Evolutionary conservation across 2,797 vertebrate genomes (phyloP), one percentile per base, ranked within the genome.

Genomic region (Hippocampus kuda): DNA sequence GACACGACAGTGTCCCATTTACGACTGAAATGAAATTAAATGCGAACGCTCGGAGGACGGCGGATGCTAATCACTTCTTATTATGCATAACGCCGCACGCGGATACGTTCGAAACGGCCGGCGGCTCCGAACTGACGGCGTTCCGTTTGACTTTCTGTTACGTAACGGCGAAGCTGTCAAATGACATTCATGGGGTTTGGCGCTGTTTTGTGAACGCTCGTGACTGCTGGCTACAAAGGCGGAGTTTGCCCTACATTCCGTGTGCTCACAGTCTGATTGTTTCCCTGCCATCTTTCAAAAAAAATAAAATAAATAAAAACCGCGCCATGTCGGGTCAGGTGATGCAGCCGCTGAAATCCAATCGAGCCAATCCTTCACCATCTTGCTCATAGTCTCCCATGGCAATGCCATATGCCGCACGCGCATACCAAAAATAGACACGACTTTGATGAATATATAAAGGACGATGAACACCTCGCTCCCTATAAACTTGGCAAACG

Each of bases 361-460:
- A 86, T 89, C 85, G 88, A 82, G 84, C 77, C 84, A 85, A 84
- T 89, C 85, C 74, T 57, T 63, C n/a, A 20, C 49, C 64, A 84
- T 83, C 73, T 75, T 75, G 70, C 73, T 24, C 4, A 66, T 68
- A 2, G 70, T 74, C 65, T 60, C 68, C 69, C 20, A 70, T 27
- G n/a, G 74, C 71, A 69, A 66, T 69, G 70, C 72, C 68, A 70
- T 69, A 70, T 42, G 67, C 73, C 76, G 65, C 69, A 74, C 67
- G 70, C 68, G 56, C 76, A 74, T 38, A 76, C 34, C 71, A 73
- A 72, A 63, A 78, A 75, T 27, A 75, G 68, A 71, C 67, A 57
- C 24, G 27, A 69, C 67, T 69, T 70, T 75, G 76, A 75, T 68
- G 79, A 53, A 70, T 49, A 73, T 68, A 75, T 61, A 68, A 81